phyloP scores from a whole-genome alignment of 2,113 vertebrate genomes.

The Cephalopterus ornatus region DNA sequence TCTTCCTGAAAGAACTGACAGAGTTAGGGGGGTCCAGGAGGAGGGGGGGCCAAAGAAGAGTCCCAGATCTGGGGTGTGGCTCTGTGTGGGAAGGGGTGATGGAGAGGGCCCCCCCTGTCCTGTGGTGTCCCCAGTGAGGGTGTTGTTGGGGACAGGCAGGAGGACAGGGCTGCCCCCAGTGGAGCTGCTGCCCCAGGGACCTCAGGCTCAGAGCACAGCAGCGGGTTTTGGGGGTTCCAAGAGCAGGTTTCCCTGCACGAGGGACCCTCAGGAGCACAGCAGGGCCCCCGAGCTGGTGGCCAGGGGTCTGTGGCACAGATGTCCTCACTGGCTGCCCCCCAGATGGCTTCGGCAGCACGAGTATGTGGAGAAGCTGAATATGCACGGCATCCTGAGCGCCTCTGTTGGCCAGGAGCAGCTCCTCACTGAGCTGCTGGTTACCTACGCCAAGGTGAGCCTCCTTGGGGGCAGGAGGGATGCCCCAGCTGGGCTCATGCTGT shows the following conservation, averaged over 20 bases:
- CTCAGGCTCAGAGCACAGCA: fast-evolving
- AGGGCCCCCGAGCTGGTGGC: fast-evolving
- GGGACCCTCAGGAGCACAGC: background rate
- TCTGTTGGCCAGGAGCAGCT: slow-evolving; percentile 81
- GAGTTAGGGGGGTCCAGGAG: too few species aligned
- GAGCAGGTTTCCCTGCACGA: background rate
- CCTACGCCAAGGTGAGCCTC: slow-evolving; percentile 82
- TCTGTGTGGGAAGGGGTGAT: background rate
- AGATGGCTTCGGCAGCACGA: slow-evolving; percentile 94
- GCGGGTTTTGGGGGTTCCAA: background rate
- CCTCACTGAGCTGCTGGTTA: slow-evolving; percentile 87
- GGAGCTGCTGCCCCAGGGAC: background rate
- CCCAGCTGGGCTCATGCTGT: background rate
- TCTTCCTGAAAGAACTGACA: background rate
- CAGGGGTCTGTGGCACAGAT: background rate
- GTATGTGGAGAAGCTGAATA: slow-evolving; percentile 90
- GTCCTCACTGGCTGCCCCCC: background rate
- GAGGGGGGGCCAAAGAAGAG: background rate
- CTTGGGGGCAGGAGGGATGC: too few species aligned
- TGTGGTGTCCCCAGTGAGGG: background rate
- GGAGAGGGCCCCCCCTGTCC: background rate
- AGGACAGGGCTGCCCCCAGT: background rate
- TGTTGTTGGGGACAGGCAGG: background rate
- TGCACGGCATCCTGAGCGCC: slow-evolving; percentile 89
- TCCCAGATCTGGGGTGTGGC: background rate